Evolutionary conservation across 1,140 invertebrate genomes (phyloP).

Genomic region (Campoletis sonorensis): DNA sequence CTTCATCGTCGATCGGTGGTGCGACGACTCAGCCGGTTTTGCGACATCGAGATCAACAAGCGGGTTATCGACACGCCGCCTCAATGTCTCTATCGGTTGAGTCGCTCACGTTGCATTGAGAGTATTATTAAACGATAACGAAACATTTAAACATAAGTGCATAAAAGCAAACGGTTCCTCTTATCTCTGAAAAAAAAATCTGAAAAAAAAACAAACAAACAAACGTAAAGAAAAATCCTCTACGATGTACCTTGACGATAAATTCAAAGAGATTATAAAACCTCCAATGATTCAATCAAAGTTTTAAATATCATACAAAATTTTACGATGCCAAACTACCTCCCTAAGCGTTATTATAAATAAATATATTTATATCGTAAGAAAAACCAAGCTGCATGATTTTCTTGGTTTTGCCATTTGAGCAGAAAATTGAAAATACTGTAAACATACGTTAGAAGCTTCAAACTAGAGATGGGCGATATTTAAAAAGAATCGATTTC

Average conservation of each 20-base stretch:
- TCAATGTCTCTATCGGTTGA: constrained; percentile 75
- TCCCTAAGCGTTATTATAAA: constrained; percentile 40
- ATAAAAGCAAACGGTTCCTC: not conserved
- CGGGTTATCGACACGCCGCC: constrained; percentile 67
- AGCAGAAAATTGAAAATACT: no score
- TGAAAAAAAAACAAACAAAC: not conserved
- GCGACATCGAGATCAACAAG: constrained; percentile 52
- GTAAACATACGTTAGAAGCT: not conserved
- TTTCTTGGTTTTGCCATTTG: no score
- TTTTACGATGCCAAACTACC: constrained; percentile 53
- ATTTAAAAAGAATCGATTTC: no score
- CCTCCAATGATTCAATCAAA: constrained; percentile 14
- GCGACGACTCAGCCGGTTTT: constrained; percentile 53
- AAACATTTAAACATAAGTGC: not conserved
- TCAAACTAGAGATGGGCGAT: no score
- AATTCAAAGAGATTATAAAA: not conserved
- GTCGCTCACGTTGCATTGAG: constrained; percentile 70
- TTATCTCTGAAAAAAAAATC: not conserved
- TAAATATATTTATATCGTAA: not conserved
- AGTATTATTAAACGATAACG: constrained; percentile 35
- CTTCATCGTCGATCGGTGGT: constrained; percentile 12
- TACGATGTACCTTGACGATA: constrained; percentile 9
- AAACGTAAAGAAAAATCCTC: not conserved
- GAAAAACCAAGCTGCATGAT: no score
- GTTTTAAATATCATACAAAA: constrained; percentile 14